Percentiles rank a stretch among this genome's conserved stretches.
Evolutionary conservation across 2,888 invertebrate species (phyloP).

Genomic region (Heliconius sara): DNA sequence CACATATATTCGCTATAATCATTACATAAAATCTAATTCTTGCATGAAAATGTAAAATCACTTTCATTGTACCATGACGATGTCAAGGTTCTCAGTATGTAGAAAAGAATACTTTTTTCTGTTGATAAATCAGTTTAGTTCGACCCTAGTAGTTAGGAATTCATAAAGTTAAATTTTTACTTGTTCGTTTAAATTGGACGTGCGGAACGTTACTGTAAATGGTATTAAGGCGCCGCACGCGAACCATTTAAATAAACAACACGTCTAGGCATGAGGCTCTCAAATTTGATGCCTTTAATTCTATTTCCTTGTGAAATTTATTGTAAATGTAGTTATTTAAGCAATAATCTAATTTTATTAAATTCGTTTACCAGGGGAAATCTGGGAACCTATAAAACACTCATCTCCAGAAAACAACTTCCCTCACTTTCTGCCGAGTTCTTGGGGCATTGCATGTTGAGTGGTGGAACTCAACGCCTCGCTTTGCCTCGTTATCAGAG

Average conservation of each 20-base stretch:
- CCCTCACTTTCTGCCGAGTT: too few species aligned
- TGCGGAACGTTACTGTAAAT: constrained; percentile 10
- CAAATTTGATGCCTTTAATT: constrained; percentile 11
- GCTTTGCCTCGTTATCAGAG: too few species aligned
- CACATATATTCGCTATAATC: too few species aligned
- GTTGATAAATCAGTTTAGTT: not conserved
- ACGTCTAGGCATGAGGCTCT: constrained; percentile 23
- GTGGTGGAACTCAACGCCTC: too few species aligned
- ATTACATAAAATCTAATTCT: too few species aligned
- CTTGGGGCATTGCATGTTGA: too few species aligned
- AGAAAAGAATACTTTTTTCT: not conserved
- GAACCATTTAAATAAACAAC: constrained; percentile 12
- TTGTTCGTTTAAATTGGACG: constrained; percentile 8
- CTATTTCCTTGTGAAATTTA: not conserved
- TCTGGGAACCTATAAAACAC: too few species aligned
- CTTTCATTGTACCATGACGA: not conserved
- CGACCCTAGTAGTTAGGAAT: not conserved
- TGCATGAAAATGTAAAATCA: not conserved
- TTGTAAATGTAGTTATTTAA: not conserved
- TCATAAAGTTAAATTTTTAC: not conserved
- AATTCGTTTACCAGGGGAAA: too few species aligned
- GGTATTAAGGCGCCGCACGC: constrained; percentile 17
- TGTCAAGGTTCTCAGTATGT: not conserved
- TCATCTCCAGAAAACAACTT: too few species aligned
- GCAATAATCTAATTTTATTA: too few species aligned